phyloP scores from a whole-genome alignment of 2,113 vertebrate species.

The Gopherus flavomarginatus region DNA sequence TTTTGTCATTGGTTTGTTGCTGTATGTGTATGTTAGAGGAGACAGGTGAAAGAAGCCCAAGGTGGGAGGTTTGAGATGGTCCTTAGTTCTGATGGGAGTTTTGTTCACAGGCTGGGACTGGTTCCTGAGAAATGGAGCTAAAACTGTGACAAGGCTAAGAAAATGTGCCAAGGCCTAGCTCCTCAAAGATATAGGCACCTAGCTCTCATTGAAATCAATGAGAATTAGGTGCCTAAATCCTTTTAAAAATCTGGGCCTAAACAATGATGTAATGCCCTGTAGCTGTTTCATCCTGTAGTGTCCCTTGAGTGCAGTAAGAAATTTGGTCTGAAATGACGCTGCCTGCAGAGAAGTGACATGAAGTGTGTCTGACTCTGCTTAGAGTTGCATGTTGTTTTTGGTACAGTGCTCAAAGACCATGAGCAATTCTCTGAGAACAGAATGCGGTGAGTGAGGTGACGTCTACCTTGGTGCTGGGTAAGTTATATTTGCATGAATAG shows the following conservation, averaged over 20 bases:
- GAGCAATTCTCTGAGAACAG: neutral
- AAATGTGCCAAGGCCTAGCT: neutral
- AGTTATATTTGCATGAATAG: rapidly evolving
- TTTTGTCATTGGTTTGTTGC: neutral
- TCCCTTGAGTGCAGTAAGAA: too few relatives aligned
- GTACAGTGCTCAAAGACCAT: too few relatives aligned
- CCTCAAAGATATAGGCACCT: too few relatives aligned
- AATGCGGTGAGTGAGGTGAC: rapidly evolving
- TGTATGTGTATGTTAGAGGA: neutral
- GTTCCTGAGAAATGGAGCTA: neutral
- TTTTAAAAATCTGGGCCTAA: too few relatives aligned
- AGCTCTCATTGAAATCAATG: too few relatives aligned
- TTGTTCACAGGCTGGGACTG: neutral
- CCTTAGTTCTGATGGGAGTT: neutral
- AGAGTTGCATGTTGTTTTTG: neutral
- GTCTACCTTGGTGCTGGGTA: rapidly evolving
- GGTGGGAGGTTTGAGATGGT: neutral
- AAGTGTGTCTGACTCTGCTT: neutral
- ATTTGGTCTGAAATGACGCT: neutral
- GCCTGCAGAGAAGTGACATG: neutral
- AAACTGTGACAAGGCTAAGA: neutral
- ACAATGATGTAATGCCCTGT: too few relatives aligned
- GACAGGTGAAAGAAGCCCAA: neutral
- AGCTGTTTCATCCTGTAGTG: too few relatives aligned
- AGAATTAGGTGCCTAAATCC: too few relatives aligned